Evolutionary conservation across 2,113 vertebrate species (phyloP), one percentile per base, ranked within the genome.

Genomic region (Psilopsiagon aymara): DNA sequence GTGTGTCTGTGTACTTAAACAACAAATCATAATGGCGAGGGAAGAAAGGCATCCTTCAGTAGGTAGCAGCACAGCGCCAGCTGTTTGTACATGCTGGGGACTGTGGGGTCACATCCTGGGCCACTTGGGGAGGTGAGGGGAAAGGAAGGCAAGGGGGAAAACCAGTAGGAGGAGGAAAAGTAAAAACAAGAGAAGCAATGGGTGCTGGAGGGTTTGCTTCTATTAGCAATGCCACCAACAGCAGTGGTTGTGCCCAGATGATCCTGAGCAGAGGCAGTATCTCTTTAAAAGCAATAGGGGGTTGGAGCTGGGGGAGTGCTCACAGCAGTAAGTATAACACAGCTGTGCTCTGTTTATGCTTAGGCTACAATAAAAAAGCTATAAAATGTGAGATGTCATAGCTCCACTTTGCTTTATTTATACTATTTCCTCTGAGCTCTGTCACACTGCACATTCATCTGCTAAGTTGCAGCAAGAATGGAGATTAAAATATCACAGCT

Each of bases 361-460:
- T 97, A 96, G 96, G 97, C 97, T 98, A 98, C 98, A 98, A 98
- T 98, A 98, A 98, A 98, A 98, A 98, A 97, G 98, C 98, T 98
- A 98, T 98, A 98, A 98, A 98, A 98, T 98, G 97, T 97, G 98
- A 98, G 98, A 98, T 98, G 98, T 98, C 98, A 98, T 98, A 98
- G 97, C 98, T 97, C 98, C 98, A 98, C 98, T 98, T 98, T 97
- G 98, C 98, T 98, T 98, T 98, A 98, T 98, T 98, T 98, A 98
- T 98, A 98, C 98, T 97, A 95, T 98, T 98, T 98, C 98, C 98
- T 98, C 98, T 97, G 98, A 98, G 98, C 98, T 98, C 97, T 98
- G 97, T 98, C 98, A 98, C 98, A 98, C 97, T 88, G 97, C 96
- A 97, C 98, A 98, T 98, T 98, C 97, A 98, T 98, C 98, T 98